A percentile compares a stretch with the other conserved stretches of the same genome.
Conservation (phyloP, 2,888 invertebrate species). For the Prenolepis imparis region DNA sequence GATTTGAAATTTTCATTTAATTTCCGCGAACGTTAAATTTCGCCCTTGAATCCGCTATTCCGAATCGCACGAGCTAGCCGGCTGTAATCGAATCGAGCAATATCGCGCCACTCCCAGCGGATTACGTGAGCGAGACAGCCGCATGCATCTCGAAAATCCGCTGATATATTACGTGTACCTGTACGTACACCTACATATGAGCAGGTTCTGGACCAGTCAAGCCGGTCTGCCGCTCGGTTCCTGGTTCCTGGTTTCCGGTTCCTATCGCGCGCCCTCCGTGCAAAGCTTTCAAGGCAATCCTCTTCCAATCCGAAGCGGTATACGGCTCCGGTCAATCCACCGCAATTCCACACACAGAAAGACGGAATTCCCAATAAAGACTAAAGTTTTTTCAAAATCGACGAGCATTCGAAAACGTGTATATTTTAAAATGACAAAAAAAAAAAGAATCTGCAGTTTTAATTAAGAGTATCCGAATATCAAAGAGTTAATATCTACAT, state of each 20-base stretch:
- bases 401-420: not conserved
- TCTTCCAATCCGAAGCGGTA: constrained; percentile 63
- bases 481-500: not conserved
- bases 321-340: constrained; percentile 40
- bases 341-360: constrained; percentile 61
- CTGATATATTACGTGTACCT: constrained; percentile 70
- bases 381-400: constrained; percentile 1
- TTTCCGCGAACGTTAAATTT: constrained; percentile 16
- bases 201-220: constrained; percentile 73
- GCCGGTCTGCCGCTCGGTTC: constrained; percentile 76
- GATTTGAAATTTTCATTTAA: constrained; percentile 1
- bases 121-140: constrained; percentile 70
- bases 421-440: not conserved
- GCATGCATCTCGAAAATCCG: constrained; percentile 64
- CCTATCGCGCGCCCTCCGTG: constrained; percentile 66
- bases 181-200: constrained; percentile 66
- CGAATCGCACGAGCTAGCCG: constrained; percentile 15
- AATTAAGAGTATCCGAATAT: not conserved
- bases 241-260: constrained; percentile 80
- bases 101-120: constrained; percentile 73
- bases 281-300: constrained; percentile 76
- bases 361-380: not conserved
- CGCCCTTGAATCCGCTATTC: constrained; percentile 19
- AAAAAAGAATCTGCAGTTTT: not conserved
- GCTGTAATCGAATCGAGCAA: constrained; percentile 63